Evolutionary conservation across 2,113 vertebrate genomes (phyloP).

Genomic region (Porphyrio hochstetteri): DNA sequence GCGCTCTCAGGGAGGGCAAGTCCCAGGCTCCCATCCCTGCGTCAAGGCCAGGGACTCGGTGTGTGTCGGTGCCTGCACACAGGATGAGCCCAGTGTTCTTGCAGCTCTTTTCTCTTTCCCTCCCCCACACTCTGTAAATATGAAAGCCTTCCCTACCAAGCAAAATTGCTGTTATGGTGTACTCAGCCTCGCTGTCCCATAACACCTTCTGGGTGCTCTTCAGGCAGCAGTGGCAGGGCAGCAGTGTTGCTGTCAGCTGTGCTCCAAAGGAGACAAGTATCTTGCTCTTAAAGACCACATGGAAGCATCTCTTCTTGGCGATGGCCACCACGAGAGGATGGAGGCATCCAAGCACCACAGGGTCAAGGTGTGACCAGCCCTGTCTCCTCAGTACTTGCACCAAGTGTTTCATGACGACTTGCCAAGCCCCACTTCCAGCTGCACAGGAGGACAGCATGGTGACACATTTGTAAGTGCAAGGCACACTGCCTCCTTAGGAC

Average conservation of each 20-base stretch:
- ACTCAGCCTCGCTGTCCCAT: fast-evolving
- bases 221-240: fast-evolving
- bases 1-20: not conserved
- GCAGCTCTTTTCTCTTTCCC: not conserved
- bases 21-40: not conserved
- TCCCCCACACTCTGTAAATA: not conserved
- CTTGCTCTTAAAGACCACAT: fast-evolving
- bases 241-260: fast-evolving
- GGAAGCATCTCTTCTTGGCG: not conserved
- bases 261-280: not conserved
- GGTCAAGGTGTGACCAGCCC: not conserved
- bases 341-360: not conserved
- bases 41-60: not conserved
- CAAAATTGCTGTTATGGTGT: not conserved
- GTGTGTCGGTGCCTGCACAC: fast-evolving
- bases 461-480: not conserved
- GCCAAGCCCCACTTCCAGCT: fast-evolving
- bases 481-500: not conserved
- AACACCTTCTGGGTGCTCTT: not conserved
- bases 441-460: fast-evolving
- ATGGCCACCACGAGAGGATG: fast-evolving
- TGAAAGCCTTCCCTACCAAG: not conserved
- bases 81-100: not conserved
- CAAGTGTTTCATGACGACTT: fast-evolving
- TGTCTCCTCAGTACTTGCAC: not conserved